Percentiles rank a stretch among this genome's conserved stretches.
phyloP scores from a whole-genome alignment of 2,888 invertebrate genomes.

The Xiphydria camelus region DNA sequence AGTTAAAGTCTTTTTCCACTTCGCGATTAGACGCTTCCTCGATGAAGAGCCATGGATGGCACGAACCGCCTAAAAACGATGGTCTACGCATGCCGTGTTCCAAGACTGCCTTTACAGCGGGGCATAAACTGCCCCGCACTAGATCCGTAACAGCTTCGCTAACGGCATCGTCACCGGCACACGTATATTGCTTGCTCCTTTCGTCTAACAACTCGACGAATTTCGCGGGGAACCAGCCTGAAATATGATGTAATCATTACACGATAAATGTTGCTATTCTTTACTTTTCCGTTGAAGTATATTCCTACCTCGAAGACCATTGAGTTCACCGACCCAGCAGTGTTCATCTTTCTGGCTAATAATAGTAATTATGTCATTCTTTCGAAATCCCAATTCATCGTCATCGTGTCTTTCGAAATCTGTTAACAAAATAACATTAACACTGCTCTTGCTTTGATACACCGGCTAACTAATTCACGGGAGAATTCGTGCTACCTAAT shows the following conservation, averaged over 20 bases:
- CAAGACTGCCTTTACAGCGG: conserved; percentile 89
- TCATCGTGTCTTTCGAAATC: conserved; percentile 98
- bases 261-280: no score
- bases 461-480: background rate
- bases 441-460: background rate
- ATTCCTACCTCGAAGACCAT: conserved; percentile 76
- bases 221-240: conserved; percentile 95
- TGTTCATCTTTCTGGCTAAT: conserved; percentile 97
- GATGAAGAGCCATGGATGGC: conserved; percentile 98
- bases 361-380: conserved; percentile 98
- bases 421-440: conserved; percentile 34
- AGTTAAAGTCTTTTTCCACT: conserved; percentile 97
- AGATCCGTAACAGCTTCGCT: conserved; percentile 96
- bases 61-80: conserved; percentile 83
- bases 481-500: conserved; percentile 61
- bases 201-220: conserved; percentile 97
- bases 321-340: conserved; percentile 97
- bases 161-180: conserved; percentile 96
- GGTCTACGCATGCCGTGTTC: conserved; percentile 94
- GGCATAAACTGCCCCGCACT: conserved; percentile 90
- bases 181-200: conserved; percentile 85
- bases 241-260: conserved; percentile 25
- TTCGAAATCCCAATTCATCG: conserved; percentile 96
- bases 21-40: conserved; percentile 96
- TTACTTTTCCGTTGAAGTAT: background rate